Base-by-base conservation (phyloP, 2,888 invertebrate species). In the Scaptomyza reducta region DNA sequence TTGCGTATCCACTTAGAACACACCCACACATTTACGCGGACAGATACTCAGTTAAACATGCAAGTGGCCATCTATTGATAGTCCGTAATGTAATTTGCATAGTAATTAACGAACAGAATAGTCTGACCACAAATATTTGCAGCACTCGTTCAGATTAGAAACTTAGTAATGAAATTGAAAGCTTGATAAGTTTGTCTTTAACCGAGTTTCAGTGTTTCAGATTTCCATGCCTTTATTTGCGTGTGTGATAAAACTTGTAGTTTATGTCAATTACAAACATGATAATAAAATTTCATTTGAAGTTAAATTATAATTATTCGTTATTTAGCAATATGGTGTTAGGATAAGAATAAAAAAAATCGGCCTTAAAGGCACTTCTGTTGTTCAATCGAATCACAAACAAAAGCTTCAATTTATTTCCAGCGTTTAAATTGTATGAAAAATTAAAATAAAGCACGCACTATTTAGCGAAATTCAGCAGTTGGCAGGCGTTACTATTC, bases 1-100 rank as follows among this genome's bases (percentile, higher is more conserved):
- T 69, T 53, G 53, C 42, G 47, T 53, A 60, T 70, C 65, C 62
- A 62, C 45, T 60, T 57, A 61, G 40, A 46, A 44, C 27, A 40
- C 38, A 14, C 14, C 9, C 38, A 40, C 35, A 42, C 42, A 42
- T 25, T 51, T 33, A 10, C 10, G 7, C 27, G 1, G 14, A 11
- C 46, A 46, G 29, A 29, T 29, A 22, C 31, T 25, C 54, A 25
- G n/a, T 45, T 11, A 41, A 38, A n/a, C 50, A 41, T 7, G 13
- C 16, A 38, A 27, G 22, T 13, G 31, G 9, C 11, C 31, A 10
- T 56, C 27, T 40, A 41, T 35, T 29, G 46, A 47, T 29, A 6
- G 25, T 38, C 58, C 14, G 6, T 13, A 41, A 10, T 64, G 25
- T 16, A 51, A 46, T 59, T 51, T 46, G 29, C 51, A 51, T 51